A percentile compares a stretch with the other conserved stretches of the same genome.
These are phyloP conservation scores for Mesorhabditis spiculigera DNA, from an alignment of 2,888 invertebrate species.

Conservation along the genomic window DNA sequence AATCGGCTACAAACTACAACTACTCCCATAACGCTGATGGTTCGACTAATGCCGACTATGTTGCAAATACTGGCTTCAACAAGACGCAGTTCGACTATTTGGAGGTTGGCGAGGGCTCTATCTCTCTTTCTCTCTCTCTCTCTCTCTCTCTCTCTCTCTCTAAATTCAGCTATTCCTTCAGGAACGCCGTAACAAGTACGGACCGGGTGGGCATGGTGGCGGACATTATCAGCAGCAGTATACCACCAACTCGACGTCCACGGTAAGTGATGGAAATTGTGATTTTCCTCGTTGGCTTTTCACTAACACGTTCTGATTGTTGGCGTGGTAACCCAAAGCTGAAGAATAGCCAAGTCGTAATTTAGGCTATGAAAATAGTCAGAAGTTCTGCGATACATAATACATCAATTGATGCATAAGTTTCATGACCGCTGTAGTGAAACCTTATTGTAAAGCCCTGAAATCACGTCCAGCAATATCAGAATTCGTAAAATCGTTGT, in stretches of 20 bases:
- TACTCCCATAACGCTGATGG: background rate
- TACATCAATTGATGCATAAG: too few relatives aligned
- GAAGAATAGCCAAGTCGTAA: too few relatives aligned
- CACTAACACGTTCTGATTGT: too few relatives aligned
- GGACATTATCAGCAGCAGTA: background rate
- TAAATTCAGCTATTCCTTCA: background rate
- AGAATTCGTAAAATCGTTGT: background rate
- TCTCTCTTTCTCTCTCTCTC: background rate
- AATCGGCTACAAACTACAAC: background rate
- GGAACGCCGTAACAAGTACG: background rate
- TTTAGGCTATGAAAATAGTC: too few relatives aligned
- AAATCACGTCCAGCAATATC: background rate
- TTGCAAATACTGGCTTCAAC: slow-evolving; percentile 25
- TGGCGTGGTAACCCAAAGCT: too few relatives aligned
- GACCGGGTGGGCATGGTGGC: background rate
- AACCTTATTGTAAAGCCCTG: too few relatives aligned
- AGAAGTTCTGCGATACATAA: too few relatives aligned
- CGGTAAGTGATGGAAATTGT: background rate
- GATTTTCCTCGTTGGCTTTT: too few relatives aligned
- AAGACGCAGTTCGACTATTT: slow-evolving; percentile 37
- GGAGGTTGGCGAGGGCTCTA: background rate
- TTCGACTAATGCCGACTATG: background rate
- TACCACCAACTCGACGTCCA: background rate
- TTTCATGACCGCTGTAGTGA: too few relatives aligned
- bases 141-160: background rate